Base-by-base conservation (phyloP, 2,888 invertebrate species). In the Pandemis cinnamomeana region DNA sequence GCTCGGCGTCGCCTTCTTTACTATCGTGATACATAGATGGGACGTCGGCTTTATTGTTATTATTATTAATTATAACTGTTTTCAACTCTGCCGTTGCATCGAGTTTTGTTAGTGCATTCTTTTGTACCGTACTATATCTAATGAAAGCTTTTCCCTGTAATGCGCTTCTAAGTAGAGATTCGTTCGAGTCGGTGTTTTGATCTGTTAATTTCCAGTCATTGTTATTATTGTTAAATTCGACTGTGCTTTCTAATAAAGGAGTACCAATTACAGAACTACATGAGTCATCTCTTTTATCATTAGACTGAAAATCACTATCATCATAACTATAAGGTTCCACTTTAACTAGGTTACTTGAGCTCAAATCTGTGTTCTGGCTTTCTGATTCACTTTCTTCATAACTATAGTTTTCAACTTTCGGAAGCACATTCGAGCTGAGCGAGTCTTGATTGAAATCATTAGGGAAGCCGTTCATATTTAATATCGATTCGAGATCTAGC, bases 121-220 rank as follows among this genome's bases (percentile, higher is more conserved):
- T 91, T 95, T 94, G 92, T 87, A 89, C 84, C 88, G 93, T 88
- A 92, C 93, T 93, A 95, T 95, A 88, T 95, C 94, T 92, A 88
- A 90, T 89, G 89, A 93, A 86, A 86, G 95, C 95, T 93, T 98
- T 97, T 63, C 98, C 98, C 87, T 98, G 98, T 77, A 98, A 94
- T 10, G 98, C 98, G 86, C 96, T 98, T 80, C 98, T 95, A 78
- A 98, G 90, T 77, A 98, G 90, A 46, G 97, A 97, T 84, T 97
- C 97, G 27, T 97, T 95, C 42, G 95, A 93, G 83, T 93, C 93
- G 44, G 92, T 89, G 84, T 96, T 97, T 88, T 97, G 96, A 86
- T 97, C 96, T 72, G 96, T 96, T 86, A 96, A 95, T 86, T 97
- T 97, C 96, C 97, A 97, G 87, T 97, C 97, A 88, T 97, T 97